Evolutionary conservation across 1,140 invertebrate genomes (phyloP).

Genomic region (Dreissena rostriformis): DNA sequence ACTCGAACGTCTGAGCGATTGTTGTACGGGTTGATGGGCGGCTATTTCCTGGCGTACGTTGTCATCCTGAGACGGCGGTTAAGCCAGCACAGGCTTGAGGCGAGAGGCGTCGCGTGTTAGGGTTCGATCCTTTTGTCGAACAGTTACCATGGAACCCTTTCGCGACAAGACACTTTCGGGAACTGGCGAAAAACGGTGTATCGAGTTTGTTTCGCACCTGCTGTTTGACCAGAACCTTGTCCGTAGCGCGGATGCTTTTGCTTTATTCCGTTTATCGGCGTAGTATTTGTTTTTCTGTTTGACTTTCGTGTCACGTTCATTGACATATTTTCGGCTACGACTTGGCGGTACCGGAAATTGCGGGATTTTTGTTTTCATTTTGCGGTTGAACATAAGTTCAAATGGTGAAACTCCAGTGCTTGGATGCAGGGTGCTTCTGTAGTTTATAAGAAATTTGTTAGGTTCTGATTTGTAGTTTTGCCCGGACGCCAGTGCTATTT

Average conservation of each 20-base stretch:
- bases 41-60: too few species aligned
- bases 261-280: conserved; percentile 5
- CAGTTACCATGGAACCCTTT: background rate
- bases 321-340: too few species aligned
- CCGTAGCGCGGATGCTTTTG: background rate
- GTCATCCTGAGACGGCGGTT: too few species aligned
- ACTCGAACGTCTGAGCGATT: too few species aligned
- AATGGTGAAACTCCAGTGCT: conserved; percentile 23
- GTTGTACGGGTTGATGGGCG: too few species aligned
- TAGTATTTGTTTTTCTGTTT: background rate
- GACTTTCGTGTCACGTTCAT: background rate
- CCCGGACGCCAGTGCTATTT: conserved; percentile 29
- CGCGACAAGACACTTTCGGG: too few species aligned
- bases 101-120: too few species aligned
- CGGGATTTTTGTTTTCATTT: background rate
- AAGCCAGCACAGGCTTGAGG: too few species aligned
- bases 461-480: conserved; percentile 54
- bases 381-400: conserved; percentile 27
- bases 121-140: too few species aligned
- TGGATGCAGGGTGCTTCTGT: conserved; percentile 10
- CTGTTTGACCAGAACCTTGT: conserved; percentile 8
- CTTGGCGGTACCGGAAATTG: too few species aligned
- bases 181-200: too few species aligned
- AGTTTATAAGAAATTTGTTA: conserved; percentile 10
- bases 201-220: background rate